phyloP scores from a whole-genome alignment of 64 coral and sea anemone species.

The Orbicella faveolata region DNA sequence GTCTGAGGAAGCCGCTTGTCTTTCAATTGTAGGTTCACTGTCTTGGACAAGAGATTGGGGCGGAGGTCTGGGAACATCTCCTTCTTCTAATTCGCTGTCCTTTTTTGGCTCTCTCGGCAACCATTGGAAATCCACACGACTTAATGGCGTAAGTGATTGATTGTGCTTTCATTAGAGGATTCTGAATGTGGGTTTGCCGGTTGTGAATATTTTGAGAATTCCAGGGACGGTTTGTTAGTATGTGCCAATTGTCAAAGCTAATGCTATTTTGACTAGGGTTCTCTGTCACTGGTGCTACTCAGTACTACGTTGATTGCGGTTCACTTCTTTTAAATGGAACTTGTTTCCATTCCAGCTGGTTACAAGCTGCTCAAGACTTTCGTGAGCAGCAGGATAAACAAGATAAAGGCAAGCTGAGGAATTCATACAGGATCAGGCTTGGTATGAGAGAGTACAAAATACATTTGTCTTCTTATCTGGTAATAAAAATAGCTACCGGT shows the following conservation, averaged over 20 bases:
- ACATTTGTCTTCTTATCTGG: too few species aligned
- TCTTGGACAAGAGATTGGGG: slow-evolving; percentile 79
- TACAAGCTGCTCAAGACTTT: slow-evolving; percentile 60
- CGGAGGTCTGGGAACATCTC: slow-evolving; percentile 86
- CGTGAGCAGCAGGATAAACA: slow-evolving; percentile 50
- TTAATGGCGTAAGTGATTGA: slow-evolving; percentile 35
- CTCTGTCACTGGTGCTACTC: too few species aligned
- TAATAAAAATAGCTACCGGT: too few species aligned
- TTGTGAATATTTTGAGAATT: too few species aligned
- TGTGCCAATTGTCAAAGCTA: too few species aligned
- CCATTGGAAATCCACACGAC: slow-evolving; percentile 68
- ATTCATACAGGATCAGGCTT: slow-evolving; percentile 58
- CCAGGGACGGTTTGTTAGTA: too few species aligned
- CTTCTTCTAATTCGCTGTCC: slow-evolving; percentile 76
- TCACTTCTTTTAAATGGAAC: too few species aligned
- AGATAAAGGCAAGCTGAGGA: slow-evolving; percentile 16
- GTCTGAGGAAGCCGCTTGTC: background rate
- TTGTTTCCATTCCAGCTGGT: slow-evolving; percentile 38
- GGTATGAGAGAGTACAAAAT: slow-evolving; percentile 5
- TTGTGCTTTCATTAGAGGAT: too few species aligned
- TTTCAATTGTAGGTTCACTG: slow-evolving; percentile 57
- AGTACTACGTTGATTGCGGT: too few species aligned
- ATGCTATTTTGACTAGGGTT: too few species aligned
- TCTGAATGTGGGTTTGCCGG: too few species aligned
- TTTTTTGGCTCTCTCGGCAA: slow-evolving; percentile 82